Percentiles rank a stretch among this genome's conserved stretches.
Evolutionary conservation across 2,888 invertebrate species (phyloP).

Genomic region (Sinopyrophorus schimmeli): DNA sequence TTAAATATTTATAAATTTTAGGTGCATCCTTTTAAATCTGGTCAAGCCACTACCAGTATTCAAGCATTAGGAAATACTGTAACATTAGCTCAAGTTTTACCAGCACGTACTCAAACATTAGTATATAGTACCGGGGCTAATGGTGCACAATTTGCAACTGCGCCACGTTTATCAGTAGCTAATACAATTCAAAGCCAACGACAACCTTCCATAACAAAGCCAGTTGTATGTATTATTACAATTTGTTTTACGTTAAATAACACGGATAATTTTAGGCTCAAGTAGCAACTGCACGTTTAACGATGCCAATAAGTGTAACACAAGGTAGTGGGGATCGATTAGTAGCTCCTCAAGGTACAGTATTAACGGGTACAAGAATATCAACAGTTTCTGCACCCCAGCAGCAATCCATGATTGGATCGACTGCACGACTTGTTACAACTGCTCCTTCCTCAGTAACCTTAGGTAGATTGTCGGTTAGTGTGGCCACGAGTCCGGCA

Average conservation of each 20-base stretch:
- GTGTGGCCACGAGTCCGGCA: conserved; percentile 42
- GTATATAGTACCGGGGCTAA: conserved; percentile 50
- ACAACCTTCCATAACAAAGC: conserved; percentile 39
- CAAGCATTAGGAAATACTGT: conserved; percentile 50
- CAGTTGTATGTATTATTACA: conserved; percentile 41
- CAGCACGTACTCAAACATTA: conserved; percentile 52
- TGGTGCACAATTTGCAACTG: conserved; percentile 42
- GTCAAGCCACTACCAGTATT: conserved; percentile 45
- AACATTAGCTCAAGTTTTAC: conserved; percentile 51
- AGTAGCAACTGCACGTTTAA: conserved; percentile 48
- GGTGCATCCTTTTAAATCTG: conserved; percentile 51
- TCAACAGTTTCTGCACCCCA: conserved; percentile 45
- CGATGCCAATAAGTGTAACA: conserved; percentile 48
- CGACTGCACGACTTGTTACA: conserved; percentile 43
- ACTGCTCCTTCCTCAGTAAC: conserved; percentile 46
- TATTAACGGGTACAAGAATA: conserved; percentile 48
- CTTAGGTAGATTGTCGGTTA: conserved; percentile 46
- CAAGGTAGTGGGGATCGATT: conserved; percentile 43
- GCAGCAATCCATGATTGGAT: conserved; percentile 40
- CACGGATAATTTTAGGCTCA: conserved; percentile 40
- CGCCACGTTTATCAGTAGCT: conserved; percentile 49
- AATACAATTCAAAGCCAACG: conserved; percentile 41
- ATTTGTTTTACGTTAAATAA: conserved; percentile 1
- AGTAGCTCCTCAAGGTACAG: conserved; percentile 48
- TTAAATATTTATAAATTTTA: conserved; percentile 27